A percentile compares a stretch with the other conserved stretches of the same genome.
phyloP scores from a whole-genome alignment of 2,888 invertebrate genomes.

The Lycia hirtaria region DNA sequence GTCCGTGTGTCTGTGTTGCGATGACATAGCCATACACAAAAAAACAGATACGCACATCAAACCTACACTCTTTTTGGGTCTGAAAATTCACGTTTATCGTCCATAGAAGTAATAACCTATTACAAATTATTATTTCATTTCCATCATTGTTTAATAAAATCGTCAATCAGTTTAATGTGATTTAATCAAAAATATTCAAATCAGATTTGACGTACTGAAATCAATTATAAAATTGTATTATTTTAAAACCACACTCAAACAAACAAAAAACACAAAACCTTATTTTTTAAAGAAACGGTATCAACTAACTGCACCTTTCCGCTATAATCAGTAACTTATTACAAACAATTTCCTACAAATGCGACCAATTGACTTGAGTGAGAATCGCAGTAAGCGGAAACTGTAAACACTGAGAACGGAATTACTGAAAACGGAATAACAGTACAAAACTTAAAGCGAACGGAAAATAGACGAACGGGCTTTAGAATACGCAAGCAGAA shows the following conservation, averaged over 20 bases:
- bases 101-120: no score
- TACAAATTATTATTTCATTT: no score
- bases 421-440: slow-evolving; percentile 55
- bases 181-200: no score
- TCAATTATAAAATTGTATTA: not conserved
- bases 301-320: slow-evolving; percentile 64
- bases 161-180: no score
- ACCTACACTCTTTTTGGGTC: no score
- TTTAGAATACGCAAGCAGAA: not conserved
- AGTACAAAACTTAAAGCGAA: slow-evolving; percentile 19
- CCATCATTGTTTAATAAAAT: no score
- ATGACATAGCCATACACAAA: no score
- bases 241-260: slow-evolving; percentile 33
- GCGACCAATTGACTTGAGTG: slow-evolving; percentile 77
- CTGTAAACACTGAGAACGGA: slow-evolving; percentile 63
- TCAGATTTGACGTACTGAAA: no score
- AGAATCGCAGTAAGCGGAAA: slow-evolving; percentile 73
- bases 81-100: no score
- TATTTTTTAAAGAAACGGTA: slow-evolving; percentile 58
- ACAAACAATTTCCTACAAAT: slow-evolving; percentile 73
- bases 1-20: no score
- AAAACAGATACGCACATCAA: no score
- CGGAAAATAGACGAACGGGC: slow-evolving; percentile 35
- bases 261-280: slow-evolving; percentile 70
- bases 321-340: slow-evolving; percentile 71